A percentile compares a stretch with the other conserved stretches of the same genome.
phyloP scores from a whole-genome alignment of 1,140 invertebrate genomes.

The Armadillidium nasatum region DNA sequence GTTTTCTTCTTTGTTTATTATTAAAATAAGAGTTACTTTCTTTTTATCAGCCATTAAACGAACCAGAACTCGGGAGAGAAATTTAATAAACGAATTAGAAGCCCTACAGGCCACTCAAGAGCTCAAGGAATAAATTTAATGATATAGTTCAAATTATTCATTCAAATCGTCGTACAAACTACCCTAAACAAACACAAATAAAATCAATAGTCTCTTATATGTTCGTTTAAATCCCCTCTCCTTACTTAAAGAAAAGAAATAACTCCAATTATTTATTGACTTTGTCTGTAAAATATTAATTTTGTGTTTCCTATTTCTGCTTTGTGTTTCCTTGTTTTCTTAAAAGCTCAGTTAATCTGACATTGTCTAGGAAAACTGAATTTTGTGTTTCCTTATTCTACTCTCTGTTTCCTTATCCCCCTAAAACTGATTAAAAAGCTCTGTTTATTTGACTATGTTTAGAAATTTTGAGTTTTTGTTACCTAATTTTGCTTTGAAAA shows the following conservation, averaged over 20 bases:
- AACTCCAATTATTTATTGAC: too few species aligned
- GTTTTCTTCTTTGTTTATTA: too few species aligned
- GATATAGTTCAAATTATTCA: neutral
- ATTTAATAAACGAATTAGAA: constrained; percentile 48
- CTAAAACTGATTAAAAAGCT: too few species aligned
- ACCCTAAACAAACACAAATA: neutral
- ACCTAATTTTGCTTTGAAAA: too few species aligned
- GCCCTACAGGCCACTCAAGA: constrained; percentile 43
- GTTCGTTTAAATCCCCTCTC: too few species aligned
- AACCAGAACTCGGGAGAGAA: constrained; percentile 58
- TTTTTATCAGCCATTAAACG: constrained; percentile 51
- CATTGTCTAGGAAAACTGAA: too few species aligned
- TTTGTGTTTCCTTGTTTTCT: neutral
- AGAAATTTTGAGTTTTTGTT: too few species aligned
- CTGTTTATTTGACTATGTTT: too few species aligned
- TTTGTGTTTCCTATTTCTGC: neutral
- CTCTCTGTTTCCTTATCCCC: too few species aligned
- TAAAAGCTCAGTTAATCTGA: too few species aligned
- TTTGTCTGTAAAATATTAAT: neutral
- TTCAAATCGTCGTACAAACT: neutral
- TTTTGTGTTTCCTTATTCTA: too few species aligned
- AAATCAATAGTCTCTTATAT: neutral
- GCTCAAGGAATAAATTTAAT: constrained; percentile 1
- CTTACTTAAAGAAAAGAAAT: too few species aligned
- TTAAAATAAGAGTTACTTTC: neutral